Evolutionary conservation across 2,888 invertebrate species (phyloP), one percentile per base, ranked within the genome.

Genomic region (Bellardia pandia): DNA sequence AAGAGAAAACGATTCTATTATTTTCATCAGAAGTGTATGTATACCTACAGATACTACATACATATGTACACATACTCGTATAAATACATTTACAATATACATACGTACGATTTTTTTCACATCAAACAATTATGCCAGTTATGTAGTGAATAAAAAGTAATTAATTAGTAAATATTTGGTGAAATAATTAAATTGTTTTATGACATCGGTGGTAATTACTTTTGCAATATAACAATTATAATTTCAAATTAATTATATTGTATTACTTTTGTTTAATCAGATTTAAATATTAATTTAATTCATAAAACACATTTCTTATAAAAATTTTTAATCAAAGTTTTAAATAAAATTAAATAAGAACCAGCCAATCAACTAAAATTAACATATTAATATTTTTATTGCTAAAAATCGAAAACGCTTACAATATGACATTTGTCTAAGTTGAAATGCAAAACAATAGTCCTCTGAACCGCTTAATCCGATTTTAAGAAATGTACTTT

Each of bases 81-180:
- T 60, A 60, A 3, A 33, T 33, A 60, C 8, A 33, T 60, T 2
- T 33, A 33, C 2, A 30, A 6, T 33, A 60, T 33, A 14, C 13
- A 56, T 56, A 16, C 8, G 58, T 56, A 51, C 51, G 5, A 33
- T 14, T 51, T 16, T 75, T 71, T 76, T 80, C 42, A 80, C 78
- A 40, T 81, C 72, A 81, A 71, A 68, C 81, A 75, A 45, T 82
- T 82, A 75, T 78, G 58, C 53, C 75, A 66, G 62, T 64, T 78
- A 78, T 78, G 82, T 60, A 78, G 74, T 86, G 81, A 86, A 82
- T 86, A 82, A 78, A 86, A 86, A 78, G 74, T 82, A 82, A 86
- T 86, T 86, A 86, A 86, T 86, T 86, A 82, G 86, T 75, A 78
- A 82, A 82, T 86, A 82, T 86, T 78, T 78, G 74, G 77, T 68